Conservation (phyloP, 2,113 vertebrate species). For the Carollia perspicillata region DNA sequence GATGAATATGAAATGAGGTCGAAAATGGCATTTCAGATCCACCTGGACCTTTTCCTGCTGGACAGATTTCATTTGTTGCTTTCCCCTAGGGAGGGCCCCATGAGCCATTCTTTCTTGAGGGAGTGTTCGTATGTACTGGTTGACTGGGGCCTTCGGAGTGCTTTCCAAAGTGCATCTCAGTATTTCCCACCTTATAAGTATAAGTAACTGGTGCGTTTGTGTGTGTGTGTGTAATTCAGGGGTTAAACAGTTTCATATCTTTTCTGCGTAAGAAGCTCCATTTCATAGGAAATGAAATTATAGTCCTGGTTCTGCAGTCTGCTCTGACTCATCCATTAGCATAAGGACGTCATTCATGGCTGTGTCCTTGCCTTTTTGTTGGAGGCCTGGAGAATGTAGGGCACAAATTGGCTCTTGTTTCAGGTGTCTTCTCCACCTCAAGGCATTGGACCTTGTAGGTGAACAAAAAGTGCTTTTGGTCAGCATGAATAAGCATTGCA, state of each 20-base stretch:
- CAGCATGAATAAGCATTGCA: not conserved
- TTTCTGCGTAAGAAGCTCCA: not conserved
- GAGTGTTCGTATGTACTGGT: not conserved
- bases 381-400: not conserved
- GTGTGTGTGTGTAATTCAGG: not conserved
- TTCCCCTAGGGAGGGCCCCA: not conserved
- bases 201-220: not conserved
- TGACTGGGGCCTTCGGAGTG: not conserved
- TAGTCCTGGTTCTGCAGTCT: not conserved
- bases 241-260: not conserved
- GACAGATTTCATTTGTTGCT: not conserved
- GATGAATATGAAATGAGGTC: not conserved
- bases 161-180: not conserved
- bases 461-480: not conserved
- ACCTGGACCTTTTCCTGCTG: not conserved
- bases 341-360: not conserved
- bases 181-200: not conserved
- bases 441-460: not conserved
- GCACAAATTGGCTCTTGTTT: not conserved
- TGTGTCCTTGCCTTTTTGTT: conserved; percentile 17
- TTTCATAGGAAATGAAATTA: conserved; percentile 36
- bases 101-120: not conserved
- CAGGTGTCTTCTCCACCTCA: not conserved
- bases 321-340: conserved; percentile 40
- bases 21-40: not conserved